These are phyloP conservation scores for Entomyzon cyanotis DNA, from an alignment of 2,113 vertebrate genomes.

Conservation along the genomic window DNA sequence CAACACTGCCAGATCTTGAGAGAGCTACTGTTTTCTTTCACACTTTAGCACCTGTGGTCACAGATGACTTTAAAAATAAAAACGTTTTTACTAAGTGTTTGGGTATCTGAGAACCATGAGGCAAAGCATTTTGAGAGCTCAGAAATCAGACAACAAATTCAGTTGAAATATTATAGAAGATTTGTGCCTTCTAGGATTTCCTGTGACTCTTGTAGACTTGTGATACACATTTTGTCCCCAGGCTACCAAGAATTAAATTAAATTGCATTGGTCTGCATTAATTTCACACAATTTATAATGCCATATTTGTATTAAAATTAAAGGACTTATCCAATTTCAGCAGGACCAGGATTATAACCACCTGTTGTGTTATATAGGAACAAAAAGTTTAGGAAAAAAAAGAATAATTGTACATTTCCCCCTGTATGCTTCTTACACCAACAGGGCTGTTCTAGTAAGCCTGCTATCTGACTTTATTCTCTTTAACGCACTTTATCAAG, in stretches of 20 bases:
- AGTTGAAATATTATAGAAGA: neutral
- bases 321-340: neutral
- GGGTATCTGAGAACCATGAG: neutral
- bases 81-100: neutral
- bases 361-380: neutral
- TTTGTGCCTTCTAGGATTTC: neutral
- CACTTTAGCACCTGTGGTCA: neutral
- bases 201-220: neutral
- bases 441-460: neutral
- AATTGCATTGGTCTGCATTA: neutral
- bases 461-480: neutral
- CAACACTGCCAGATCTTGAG: neutral
- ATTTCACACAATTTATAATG: neutral
- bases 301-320: neutral
- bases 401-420: neutral
- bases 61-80: neutral
- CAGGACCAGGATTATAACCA: neutral
- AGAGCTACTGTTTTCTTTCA: constrained; percentile 12
- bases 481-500: neutral
- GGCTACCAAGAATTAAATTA: neutral
- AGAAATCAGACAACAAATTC: neutral
- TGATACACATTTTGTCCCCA: neutral
- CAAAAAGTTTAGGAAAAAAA: neutral
- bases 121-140: neutral
- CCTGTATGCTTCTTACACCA: neutral